Evolutionary conservation across 1,140 invertebrate genomes (phyloP).

Genomic region (Drosophila lini): DNA sequence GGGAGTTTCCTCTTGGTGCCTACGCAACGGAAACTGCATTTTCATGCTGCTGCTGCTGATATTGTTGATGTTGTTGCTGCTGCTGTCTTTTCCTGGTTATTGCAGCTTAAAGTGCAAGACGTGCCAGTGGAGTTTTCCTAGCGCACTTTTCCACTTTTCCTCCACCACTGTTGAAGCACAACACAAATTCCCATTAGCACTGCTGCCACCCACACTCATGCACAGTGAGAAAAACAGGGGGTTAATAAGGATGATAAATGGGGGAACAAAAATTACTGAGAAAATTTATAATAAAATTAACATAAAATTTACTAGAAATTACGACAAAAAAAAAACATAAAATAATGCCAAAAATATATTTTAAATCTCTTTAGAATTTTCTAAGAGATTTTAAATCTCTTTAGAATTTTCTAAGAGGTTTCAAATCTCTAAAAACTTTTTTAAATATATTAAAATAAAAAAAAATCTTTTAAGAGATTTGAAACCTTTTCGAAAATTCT

Average conservation of each 20-base stretch:
- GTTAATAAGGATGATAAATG: too few relatives aligned
- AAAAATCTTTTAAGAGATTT: too few relatives aligned
- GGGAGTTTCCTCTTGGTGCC: constrained; percentile 14
- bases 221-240: neutral
- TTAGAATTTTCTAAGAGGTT: neutral
- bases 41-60: constrained; percentile 38
- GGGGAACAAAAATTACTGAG: too few relatives aligned
- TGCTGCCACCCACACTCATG: constrained; percentile 14
- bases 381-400: neutral
- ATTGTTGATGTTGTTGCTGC: constrained; percentile 29
- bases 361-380: too few relatives aligned
- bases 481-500: too few relatives aligned
- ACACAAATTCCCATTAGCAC: constrained; percentile 79
- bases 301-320: too few relatives aligned
- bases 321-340: too few relatives aligned
- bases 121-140: constrained; percentile 48
- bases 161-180: constrained; percentile 16
- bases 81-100: constrained; percentile 49
- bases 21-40: constrained; percentile 62
- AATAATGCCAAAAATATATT: too few relatives aligned
- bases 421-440: neutral
- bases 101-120: constrained; percentile 72
- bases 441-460: too few relatives aligned
- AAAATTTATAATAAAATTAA: too few relatives aligned
- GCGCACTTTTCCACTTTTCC: constrained; percentile 1